Evolutionary conservation across 1,140 invertebrate genomes (phyloP), one percentile per base, ranked within the genome.

Genomic region (Druon quercuslanigerum): DNA sequence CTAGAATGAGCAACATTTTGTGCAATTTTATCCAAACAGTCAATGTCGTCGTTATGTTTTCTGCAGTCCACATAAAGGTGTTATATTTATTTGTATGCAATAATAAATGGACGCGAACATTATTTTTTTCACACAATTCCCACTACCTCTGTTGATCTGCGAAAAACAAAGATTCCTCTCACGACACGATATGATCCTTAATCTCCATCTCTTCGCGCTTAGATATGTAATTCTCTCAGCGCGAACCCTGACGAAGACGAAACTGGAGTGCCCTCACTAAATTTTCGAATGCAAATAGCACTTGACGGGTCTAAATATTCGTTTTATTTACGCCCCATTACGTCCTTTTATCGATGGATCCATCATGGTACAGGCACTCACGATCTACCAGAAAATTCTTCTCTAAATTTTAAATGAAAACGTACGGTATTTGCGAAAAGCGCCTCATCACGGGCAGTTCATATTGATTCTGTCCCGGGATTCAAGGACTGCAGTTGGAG

Each of bases 401-500:
- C n/a, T 66, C 25, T 66, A 16, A 16, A 66, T 40, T 66, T 66
- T 66, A 40, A 66, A 25, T 66, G 60, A 40, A 66, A 66, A 66
- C 60, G 60, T 66, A 3, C 5, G 25, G 5, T 33, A 33, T 66
- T 66, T 66, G 60, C 40, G 25, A 40, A 33, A 40, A 66, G 17
- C 73, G 77, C 75, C 80, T 72, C 76, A 82, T 83, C 85, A 84
- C 86, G 85, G 82, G 81, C 82, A 81, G 80, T 81, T 87, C 83
- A 86, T 90, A 90, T 90, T 85, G 89, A 90, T 90, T 86, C 83
- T 70, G 82, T 79, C 81, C 74, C 78, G 76, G 80, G 79, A 77
- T 80, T 77, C 71, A 75, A 78, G 76, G 76, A 77, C 66, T 73
- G 60, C 71, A 73, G 51, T 80, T 77, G 82, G 84, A 82, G 78